phyloP scores from a whole-genome alignment of 2,888 invertebrate genomes.

The Chesias legatella region DNA sequence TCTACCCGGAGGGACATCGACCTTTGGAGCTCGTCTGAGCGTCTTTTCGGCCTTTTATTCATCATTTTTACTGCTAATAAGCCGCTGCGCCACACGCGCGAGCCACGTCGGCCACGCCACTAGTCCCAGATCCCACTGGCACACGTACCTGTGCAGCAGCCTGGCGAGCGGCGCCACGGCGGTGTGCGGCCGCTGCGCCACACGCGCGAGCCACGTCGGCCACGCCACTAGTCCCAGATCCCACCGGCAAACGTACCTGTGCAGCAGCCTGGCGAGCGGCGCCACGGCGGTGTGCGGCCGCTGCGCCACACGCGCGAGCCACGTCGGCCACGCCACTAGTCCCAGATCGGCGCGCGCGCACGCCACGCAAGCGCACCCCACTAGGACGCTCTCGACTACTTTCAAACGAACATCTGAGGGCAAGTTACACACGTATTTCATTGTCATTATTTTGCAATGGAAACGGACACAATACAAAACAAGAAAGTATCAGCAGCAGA shows the following conservation, averaged over 20 bases:
- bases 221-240: too few species aligned
- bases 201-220: too few species aligned
- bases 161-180: constrained; percentile 57
- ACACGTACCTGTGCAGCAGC: constrained; percentile 57
- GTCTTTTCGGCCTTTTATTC: constrained; percentile 54
- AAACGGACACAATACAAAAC: too few species aligned
- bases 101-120: too few species aligned
- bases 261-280: constrained; percentile 57
- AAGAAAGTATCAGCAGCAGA: too few species aligned
- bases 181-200: too few species aligned
- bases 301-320: constrained; percentile 46
- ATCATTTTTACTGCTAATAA: constrained; percentile 40
- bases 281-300: constrained; percentile 44
- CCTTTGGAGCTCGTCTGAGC: constrained; percentile 44
- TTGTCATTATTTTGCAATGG: too few species aligned
- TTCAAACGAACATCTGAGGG: constrained; percentile 63
- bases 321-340: constrained; percentile 60
- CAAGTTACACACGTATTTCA: too few species aligned
- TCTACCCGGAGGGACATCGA: constrained; percentile 62
- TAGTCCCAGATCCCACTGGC: too few species aligned
- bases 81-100: too few species aligned
- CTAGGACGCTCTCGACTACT: constrained; percentile 59
- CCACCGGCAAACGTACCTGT: too few species aligned
- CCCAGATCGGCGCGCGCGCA: constrained; percentile 67
- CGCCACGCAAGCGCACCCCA: constrained; percentile 69